These are phyloP conservation scores for Calycopis cecrops DNA, from an alignment of 1,140 invertebrate genomes.

Conservation along the genomic window DNA sequence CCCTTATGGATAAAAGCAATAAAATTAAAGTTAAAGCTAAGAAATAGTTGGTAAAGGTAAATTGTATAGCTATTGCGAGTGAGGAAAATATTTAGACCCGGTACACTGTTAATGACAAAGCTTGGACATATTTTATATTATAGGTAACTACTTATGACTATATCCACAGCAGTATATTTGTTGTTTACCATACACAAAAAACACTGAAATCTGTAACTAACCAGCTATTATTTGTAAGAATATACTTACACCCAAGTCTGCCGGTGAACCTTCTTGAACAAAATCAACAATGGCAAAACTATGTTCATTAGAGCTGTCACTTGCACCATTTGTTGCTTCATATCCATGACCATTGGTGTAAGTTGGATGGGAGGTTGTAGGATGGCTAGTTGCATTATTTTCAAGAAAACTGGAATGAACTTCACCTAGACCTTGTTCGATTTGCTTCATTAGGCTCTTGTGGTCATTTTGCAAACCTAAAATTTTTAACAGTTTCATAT, in stretches of 20 bases:
- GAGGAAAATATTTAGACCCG: too few species aligned
- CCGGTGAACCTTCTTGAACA: constrained; percentile 87
- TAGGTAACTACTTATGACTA: too few species aligned
- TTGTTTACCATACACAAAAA: too few species aligned
- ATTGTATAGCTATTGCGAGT: too few species aligned
- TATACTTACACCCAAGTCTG: constrained; percentile 82
- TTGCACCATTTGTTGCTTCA: constrained; percentile 13
- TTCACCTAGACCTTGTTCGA: constrained; percentile 83
- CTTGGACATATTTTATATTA: too few species aligned
- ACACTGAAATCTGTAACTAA: too few species aligned
- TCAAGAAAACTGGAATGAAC: constrained; percentile 65
- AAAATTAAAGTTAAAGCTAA: too few species aligned
- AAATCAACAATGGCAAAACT: constrained; percentile 84
- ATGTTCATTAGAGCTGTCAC: constrained; percentile 32
- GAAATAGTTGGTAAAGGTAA: too few species aligned
- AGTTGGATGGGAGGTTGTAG: constrained; percentile 1
- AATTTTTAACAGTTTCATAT: too few species aligned
- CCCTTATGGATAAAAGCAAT: too few species aligned
- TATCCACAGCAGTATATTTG: too few species aligned
- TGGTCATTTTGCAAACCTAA: constrained; percentile 94
- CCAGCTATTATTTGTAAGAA: background rate
- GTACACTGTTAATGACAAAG: too few species aligned
- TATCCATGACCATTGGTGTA: constrained; percentile 26
- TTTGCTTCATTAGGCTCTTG: constrained; percentile 88
- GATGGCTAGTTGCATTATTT: constrained; percentile 7